Evolutionary conservation across 92 coral and sea anemone species (phyloP).

Genomic region (Micromussa lordhowensis): DNA sequence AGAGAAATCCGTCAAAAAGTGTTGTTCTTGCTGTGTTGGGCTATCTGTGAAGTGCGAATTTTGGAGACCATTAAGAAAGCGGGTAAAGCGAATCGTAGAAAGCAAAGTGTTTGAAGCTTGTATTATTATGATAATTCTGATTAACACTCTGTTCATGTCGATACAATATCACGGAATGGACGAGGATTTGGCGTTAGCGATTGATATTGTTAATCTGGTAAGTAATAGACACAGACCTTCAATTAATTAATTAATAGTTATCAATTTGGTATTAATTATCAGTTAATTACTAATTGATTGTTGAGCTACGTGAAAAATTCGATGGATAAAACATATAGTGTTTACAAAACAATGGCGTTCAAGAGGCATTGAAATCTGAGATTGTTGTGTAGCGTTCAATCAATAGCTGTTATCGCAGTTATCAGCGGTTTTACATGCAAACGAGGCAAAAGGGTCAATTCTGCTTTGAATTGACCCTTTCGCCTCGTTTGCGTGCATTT

Average conservation of each 20-base stretch:
- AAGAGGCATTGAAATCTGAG: background rate
- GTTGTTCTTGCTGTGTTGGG: slow-evolving; percentile 27
- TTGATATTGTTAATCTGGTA: slow-evolving; percentile 84
- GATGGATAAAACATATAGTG: background rate
- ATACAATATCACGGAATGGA: slow-evolving; percentile 88
- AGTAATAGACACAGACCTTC: slow-evolving; percentile 12
- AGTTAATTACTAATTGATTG: too few species aligned
- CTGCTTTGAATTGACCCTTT: too few species aligned
- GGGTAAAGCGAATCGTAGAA: slow-evolving; percentile 49
- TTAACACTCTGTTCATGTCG: slow-evolving; percentile 91
- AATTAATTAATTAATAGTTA: too few species aligned
- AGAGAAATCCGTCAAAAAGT: slow-evolving; percentile 8
- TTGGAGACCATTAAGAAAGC: slow-evolving; percentile 55
- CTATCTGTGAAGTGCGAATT: background rate
- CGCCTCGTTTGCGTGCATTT: too few species aligned
- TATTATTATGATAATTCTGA: slow-evolving; percentile 81
- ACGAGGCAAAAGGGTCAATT: too few species aligned
- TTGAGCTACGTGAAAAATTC: background rate
- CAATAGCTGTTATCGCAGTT: too few species aligned
- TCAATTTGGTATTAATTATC: too few species aligned
- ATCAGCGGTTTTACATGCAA: too few species aligned
- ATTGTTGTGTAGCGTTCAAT: too few species aligned
- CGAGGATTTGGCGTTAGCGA: slow-evolving; percentile 58
- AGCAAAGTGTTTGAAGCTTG: slow-evolving; percentile 76
- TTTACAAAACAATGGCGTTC: too few species aligned